Conservation (phyloP, 2,797 vertebrate genomes). For the Enteromius trimaculatus region DNA sequence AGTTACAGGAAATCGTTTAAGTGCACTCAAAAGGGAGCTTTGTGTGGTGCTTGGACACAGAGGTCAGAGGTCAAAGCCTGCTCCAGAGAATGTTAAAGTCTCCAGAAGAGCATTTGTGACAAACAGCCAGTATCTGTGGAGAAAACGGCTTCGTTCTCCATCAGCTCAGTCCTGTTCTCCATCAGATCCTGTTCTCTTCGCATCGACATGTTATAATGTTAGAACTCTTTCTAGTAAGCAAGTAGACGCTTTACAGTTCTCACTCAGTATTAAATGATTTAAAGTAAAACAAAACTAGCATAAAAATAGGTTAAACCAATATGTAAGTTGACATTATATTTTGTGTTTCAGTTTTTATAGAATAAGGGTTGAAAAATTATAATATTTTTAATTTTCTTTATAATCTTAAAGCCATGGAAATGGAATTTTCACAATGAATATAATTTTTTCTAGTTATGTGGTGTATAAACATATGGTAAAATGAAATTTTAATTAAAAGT, state of each 20-base stretch:
- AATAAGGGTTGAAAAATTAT: not conserved
- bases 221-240: not conserved
- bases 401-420: not conserved
- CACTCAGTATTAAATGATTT: not conserved
- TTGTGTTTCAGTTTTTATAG: not conserved
- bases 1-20: not conserved
- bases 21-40: not conserved
- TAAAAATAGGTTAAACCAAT: not conserved
- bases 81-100: constrained; percentile 11
- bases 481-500: too few species aligned
- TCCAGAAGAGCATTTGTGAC: not conserved
- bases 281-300: not conserved
- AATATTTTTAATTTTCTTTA: not conserved
- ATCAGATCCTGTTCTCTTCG: not conserved
- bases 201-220: not conserved
- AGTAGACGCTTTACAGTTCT: not conserved
- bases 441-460: not conserved
- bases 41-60: not conserved
- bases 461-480: too few species aligned
- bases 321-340: not conserved
- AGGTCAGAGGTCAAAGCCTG: not conserved
- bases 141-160: too few species aligned
- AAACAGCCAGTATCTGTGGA: not conserved
- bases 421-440: not conserved
- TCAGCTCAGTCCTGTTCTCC: not conserved